Percentiles rank a stretch among this genome's conserved stretches.
phyloP scores from a whole-genome alignment of 2,113 vertebrate species.

The Pangasianodon hypophthalmus region DNA sequence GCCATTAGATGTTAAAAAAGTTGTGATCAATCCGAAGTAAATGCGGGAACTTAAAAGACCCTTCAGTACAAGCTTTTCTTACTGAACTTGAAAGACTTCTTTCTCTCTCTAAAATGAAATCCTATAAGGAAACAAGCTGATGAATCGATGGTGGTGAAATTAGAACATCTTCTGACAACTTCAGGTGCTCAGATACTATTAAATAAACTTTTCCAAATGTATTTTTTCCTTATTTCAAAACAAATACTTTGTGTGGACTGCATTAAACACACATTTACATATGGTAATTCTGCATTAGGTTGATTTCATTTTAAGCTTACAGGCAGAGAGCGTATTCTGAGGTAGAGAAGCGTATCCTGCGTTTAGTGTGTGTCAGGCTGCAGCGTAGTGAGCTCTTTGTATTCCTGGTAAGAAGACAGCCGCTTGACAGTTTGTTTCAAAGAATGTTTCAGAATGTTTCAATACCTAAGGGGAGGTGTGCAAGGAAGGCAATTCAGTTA shows the following conservation, averaged over 20 bases:
- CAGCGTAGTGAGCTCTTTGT: conserved; percentile 66
- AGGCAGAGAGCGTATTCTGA: conserved; percentile 37
- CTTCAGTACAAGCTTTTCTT: not conserved
- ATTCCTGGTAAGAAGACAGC: conserved; percentile 70
- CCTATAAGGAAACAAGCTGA: not conserved
- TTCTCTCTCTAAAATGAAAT: not conserved
- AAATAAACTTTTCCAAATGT: conserved; percentile 22
- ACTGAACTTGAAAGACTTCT: not conserved
- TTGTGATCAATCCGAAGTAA: not conserved
- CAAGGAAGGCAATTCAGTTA: conserved; percentile 70
- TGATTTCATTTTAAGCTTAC: conserved; percentile 45
- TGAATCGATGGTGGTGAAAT: conserved; percentile 3
- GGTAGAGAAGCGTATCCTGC: conserved; percentile 50
- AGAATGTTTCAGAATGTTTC: conserved; percentile 68
- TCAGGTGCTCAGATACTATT: not conserved
- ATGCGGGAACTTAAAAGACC: not conserved
- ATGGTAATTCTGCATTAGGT: conserved; percentile 48
- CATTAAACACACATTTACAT: conserved; percentile 47
- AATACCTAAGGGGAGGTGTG: conserved; percentile 71
- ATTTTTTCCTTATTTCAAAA: conserved; percentile 26
- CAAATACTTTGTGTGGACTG: conserved; percentile 33
- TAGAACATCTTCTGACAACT: not conserved
- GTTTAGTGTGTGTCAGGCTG: conserved; percentile 52
- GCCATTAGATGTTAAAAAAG: not conserved
- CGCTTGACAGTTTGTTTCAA: conserved; percentile 77